These are phyloP conservation scores for Unio pictorum DNA, from an alignment of 2,888 invertebrate genomes.

Conservation along the genomic window DNA sequence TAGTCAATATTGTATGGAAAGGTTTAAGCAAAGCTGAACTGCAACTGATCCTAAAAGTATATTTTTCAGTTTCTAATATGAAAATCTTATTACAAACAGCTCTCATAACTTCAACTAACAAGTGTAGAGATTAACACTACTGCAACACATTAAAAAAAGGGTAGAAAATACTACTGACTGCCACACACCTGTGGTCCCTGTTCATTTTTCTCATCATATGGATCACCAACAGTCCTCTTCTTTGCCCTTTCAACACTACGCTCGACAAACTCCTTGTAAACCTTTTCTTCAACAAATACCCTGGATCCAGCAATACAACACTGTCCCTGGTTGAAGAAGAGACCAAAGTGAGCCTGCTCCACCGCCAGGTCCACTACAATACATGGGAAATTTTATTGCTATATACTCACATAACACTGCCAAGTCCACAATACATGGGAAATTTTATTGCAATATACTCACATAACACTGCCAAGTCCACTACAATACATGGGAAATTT, in stretches of 20 bases:
- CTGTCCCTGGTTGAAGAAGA: constrained; percentile 96
- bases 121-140: too few relatives aligned
- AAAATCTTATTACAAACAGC: too few relatives aligned
- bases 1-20: too few relatives aligned
- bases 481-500: constrained; percentile 32
- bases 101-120: too few relatives aligned
- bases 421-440: constrained; percentile 36
- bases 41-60: too few relatives aligned
- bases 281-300: constrained; percentile 89
- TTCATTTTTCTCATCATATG: constrained; percentile 85
- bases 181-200: constrained; percentile 87
- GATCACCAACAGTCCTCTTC: constrained; percentile 87
- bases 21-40: too few relatives aligned
- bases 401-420: constrained; percentile 40
- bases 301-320: constrained; percentile 94
- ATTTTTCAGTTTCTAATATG: too few relatives aligned
- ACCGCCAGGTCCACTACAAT: constrained; percentile 63
- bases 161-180: background rate
- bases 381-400: background rate
- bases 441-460: background rate
- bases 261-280: constrained; percentile 92
- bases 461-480: constrained; percentile 56
- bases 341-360: constrained; percentile 79
- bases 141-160: background rate
- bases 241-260: constrained; percentile 84